phyloP scores from a whole-genome alignment of 2,888 invertebrate genomes.

The Amblyjoppa fuscipennis region DNA sequence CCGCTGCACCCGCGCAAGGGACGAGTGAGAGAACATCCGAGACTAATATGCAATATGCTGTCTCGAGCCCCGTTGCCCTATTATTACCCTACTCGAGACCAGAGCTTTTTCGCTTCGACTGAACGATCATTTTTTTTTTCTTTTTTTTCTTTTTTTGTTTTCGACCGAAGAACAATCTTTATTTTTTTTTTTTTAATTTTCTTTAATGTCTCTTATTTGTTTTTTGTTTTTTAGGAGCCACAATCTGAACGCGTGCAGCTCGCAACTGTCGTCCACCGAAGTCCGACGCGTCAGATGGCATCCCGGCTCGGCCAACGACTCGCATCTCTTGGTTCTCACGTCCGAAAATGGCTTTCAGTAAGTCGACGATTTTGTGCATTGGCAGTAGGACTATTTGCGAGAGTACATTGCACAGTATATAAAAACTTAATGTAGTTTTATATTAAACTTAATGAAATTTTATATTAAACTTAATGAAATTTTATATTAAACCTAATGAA shows the following conservation, averaged over 20 bases:
- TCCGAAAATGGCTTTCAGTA: conserved; percentile 95
- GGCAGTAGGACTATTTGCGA: not conserved
- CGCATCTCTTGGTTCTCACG: conserved; percentile 92
- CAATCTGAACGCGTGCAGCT: conserved; percentile 91
- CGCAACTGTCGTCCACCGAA: conserved; percentile 88
- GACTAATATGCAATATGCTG: conserved; percentile 80
- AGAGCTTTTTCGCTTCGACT: not conserved
- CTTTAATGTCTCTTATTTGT: not conserved
- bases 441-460: not conserved
- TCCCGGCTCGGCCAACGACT: conserved; percentile 91
- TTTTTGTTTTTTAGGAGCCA: conserved; percentile 87
- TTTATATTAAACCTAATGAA: not conserved
- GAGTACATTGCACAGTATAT: not conserved
- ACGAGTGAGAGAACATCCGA: conserved; percentile 67
- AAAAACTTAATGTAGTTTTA: not conserved
- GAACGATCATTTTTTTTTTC: conserved; percentile 35
- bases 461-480: not conserved
- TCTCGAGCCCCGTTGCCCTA: conserved; percentile 17
- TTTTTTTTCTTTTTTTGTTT: not conserved
- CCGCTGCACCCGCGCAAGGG: conserved; percentile 36
- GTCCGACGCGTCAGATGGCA: conserved; percentile 94
- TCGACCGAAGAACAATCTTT: not conserved
- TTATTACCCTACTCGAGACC: not conserved
- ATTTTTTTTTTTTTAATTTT: not conserved
- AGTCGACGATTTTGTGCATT: conserved; percentile 66